Base-by-base conservation (phyloP, 2,113 vertebrate genomes). In the Electrona antarctica region DNA sequence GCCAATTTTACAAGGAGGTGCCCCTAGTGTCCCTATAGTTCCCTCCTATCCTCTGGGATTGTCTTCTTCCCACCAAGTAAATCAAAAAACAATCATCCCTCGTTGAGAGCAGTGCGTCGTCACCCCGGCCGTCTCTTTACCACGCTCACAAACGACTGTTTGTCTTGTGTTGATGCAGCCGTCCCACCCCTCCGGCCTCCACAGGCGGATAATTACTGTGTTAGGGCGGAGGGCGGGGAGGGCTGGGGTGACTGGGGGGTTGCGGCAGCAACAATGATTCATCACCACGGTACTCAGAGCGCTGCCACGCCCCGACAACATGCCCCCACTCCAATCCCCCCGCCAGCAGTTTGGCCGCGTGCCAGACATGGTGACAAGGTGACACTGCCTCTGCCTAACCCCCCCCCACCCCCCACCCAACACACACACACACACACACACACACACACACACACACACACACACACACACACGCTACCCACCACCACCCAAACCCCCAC, bases 341-440 rank as follows among this genome's bases (percentile, higher is more conserved):
- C 66, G 56, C 76, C 83, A 73, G 78, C 82, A 80, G 77, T 84
- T 88, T 90, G 90, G 90, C 90, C 56, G 69, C n/a, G 0, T 73
- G 90, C 90, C 89, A 78, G 29, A 81, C 81, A 90, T 41, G 3
- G 86, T 91, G 88, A 91, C 90, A 92, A 92, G 90, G 90, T 92
- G 90, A 92, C 90, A 91, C 90, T 21, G 77, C 76, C 82, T 85
- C 81, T 84, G 85, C 84, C 54, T 56, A 1, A 13, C 13, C 3
- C 13, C 11, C 15, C 8, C 15, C n/a, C 56, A 21, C 29, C 29
- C 29, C 29, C 29, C 29, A 33, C 29, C 33, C 33, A 7, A 58
- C 56, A n/a, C n/a, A n/a, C 15, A 3, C 15, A 52, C 33, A 41
- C 33, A 41, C 33, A 41, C 33, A 41, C 33, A 41, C 33, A 41